These are phyloP conservation scores for Argyrosomus japonicus DNA, from an alignment of 2,113 vertebrate genomes.

Conservation along the genomic window DNA sequence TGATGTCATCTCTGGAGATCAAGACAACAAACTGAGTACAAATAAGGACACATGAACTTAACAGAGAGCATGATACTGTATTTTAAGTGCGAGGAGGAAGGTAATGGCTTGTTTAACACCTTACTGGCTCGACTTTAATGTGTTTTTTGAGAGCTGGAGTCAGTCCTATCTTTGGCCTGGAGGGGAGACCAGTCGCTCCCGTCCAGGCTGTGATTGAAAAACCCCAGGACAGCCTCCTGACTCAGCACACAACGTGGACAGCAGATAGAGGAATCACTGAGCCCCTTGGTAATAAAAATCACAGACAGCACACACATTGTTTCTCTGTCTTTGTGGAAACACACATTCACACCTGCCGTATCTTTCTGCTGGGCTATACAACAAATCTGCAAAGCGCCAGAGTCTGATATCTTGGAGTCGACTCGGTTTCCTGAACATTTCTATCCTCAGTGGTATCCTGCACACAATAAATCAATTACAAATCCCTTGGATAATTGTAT, in stretches of 20 bases:
- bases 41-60: neutral
- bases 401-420: constrained; percentile 13
- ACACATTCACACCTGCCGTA: constrained; percentile 12
- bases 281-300: constrained; percentile 30
- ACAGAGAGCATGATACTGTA: neutral
- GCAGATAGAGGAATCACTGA: constrained; percentile 28
- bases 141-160: neutral
- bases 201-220: constrained; percentile 35
- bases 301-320: constrained; percentile 4
- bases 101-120: constrained; percentile 12
- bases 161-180: constrained; percentile 5
- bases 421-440: constrained; percentile 23
- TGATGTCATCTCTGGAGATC: neutral
- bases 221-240: constrained; percentile 32
- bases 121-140: constrained; percentile 1
- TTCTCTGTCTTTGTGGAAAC: constrained; percentile 13
- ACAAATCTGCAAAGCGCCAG: neutral
- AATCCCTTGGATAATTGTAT: constrained; percentile 46
- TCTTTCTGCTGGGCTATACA: neutral
- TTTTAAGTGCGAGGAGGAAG: neutral
- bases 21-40: neutral
- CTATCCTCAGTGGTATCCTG: constrained; percentile 19
- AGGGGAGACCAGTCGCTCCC: neutral
- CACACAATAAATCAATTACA: constrained; percentile 45
- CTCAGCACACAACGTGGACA: constrained; percentile 41